These are phyloP conservation scores for Tenthredo mesomela DNA, from an alignment of 2,888 invertebrate genomes.

Conservation along the genomic window DNA sequence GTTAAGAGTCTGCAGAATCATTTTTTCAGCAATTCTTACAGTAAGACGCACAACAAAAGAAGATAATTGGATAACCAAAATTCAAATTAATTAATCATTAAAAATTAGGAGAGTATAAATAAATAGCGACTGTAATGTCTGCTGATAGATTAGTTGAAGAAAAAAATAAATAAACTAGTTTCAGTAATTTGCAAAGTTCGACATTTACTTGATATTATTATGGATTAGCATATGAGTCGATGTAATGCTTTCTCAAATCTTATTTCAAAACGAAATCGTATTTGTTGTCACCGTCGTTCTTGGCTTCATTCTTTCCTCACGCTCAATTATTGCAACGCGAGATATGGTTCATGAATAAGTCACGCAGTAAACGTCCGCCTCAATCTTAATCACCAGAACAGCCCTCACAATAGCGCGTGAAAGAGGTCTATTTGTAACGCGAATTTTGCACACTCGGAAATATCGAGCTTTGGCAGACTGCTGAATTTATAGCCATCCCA, in stretches of 20 bases:
- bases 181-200: background rate
- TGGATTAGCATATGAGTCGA: background rate
- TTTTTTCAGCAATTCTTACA: background rate
- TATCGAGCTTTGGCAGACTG: background rate
- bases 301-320: background rate
- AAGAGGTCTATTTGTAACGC: conserved; percentile 19
- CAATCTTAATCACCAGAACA: conserved; percentile 22
- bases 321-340: background rate
- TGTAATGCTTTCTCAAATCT: background rate
- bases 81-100: too few species aligned
- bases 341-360: background rate
- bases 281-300: background rate
- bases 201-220: background rate
- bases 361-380: conserved; percentile 13
- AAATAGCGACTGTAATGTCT: too few species aligned
- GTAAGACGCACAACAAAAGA: too few species aligned
- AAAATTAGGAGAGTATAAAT: too few species aligned
- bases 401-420: background rate
- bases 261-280: background rate
- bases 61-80: too few species aligned
- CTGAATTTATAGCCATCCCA: conserved; percentile 17
- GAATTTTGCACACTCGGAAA: conserved; percentile 1
- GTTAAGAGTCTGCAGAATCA: background rate
- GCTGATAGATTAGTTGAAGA: background rate
- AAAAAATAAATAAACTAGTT: background rate